Base-by-base conservation (phyloP, 2,888 invertebrate genomes). In the Rhaphigaster nebulosa region DNA sequence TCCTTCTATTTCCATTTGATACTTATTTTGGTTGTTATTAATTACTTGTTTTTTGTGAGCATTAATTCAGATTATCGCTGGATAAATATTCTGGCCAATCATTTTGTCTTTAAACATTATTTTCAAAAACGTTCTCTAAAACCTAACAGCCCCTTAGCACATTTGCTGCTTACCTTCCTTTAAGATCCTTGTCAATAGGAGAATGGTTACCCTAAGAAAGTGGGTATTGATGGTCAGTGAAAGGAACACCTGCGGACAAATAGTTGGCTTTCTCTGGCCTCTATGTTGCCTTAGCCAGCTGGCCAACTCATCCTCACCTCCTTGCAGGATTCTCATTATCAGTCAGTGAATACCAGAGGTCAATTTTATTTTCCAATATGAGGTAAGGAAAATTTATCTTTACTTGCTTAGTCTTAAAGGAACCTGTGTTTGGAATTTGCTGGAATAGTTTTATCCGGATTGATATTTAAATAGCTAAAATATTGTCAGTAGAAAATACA, bases 201-300 rank as follows among this genome's bases (percentile, higher is more conserved):
- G 70, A 38, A 76, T 76, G 34, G 70, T 38, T 76, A 76, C 34
- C 26, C 84, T 84, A 84, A 84, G 84, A 84, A 84, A 84, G 84
- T 84, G 84, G 84, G 26, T 1, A 65, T 41, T 41, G 41, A 80
- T 26, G 80, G 80, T 80, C 80, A 84, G 84, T 84, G 84, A 84
- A 84, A 84, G 84, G 84, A 84, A n/a, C 45, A 80, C 80, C 80
- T 80, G 84, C 84, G 26, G 84, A 45, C 84, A 84, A 45, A 45
- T 84, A 84, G 84, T 84, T 41, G 80, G 84, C 84, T 84, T 84
- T 84, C 84, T 84, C 84, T 84, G 45, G 26, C 45, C 84, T 84
- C 84, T n/a, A 45, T 84, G 26, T 45, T 84, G 18, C 45, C 84
- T 45, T n/a, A 84, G 45, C 45, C 12, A n/a, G 41, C 45, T 38